Evolutionary conservation across 2,797 vertebrate species (phyloP).

Genomic region (Microcaecilia unicolor): DNA sequence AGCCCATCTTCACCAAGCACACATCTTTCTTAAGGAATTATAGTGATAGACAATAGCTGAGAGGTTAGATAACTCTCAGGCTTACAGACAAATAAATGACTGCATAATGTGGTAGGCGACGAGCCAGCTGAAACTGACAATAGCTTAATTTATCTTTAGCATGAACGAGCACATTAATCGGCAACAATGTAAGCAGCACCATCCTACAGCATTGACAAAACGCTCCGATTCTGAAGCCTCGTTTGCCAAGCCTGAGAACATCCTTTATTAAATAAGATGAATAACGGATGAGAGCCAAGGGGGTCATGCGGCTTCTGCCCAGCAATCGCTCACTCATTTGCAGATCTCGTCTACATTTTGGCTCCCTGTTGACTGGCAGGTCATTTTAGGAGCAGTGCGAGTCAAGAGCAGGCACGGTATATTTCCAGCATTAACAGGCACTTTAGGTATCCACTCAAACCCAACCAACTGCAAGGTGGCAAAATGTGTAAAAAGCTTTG

Average conservation of each 20-base stretch:
- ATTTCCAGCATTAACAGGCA: too few species aligned
- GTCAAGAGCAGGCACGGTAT: too few species aligned
- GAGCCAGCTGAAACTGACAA: slow-evolving; percentile 4
- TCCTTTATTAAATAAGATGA: slow-evolving; percentile 29
- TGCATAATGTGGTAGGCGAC: slow-evolving; percentile 10
- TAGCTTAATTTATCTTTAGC: slow-evolving; percentile 30
- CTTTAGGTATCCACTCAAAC: too few species aligned
- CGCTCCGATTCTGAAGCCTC: slow-evolving; percentile 16
- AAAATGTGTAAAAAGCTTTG: too few species aligned
- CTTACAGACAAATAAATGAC: slow-evolving; percentile 8
- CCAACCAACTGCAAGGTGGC: too few species aligned
- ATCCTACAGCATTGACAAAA: slow-evolving; percentile 13
- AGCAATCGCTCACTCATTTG: slow-evolving; percentile 20
- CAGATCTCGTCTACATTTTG: slow-evolving; percentile 3
- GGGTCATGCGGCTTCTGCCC: background rate
- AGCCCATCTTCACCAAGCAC: too few species aligned
- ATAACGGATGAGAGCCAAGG: slow-evolving; percentile 12
- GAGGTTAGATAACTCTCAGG: slow-evolving; percentile 5
- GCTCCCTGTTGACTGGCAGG: too few species aligned
- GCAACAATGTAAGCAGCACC: background rate
- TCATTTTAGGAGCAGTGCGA: too few species aligned
- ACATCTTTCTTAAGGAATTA: slow-evolving; percentile 9
- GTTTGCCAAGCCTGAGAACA: slow-evolving; percentile 1
- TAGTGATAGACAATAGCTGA: slow-evolving; percentile 10
- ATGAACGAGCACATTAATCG: slow-evolving; percentile 21